These are phyloP conservation scores for Agrotis exclamationis DNA, from an alignment of 2,888 invertebrate genomes.

Conservation along the genomic window DNA sequence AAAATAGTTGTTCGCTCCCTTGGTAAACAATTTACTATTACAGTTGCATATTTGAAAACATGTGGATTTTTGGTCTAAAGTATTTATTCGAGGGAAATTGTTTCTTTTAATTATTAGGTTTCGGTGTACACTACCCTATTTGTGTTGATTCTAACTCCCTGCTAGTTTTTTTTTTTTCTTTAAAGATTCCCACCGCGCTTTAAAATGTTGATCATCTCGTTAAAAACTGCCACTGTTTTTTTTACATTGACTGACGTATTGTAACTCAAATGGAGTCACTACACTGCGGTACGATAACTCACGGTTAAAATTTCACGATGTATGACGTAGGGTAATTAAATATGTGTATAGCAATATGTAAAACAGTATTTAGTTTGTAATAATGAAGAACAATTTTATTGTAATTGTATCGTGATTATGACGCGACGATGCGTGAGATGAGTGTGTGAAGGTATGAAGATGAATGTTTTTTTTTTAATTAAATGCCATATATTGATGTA, in stretches of 20 bases:
- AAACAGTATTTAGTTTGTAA: constrained; percentile 60
- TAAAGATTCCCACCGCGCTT: constrained; percentile 9
- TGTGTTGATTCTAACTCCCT: not conserved
- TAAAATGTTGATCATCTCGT: not conserved
- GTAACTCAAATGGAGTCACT: constrained; percentile 16
- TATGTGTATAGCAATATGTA: constrained; percentile 45
- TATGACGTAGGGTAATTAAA: constrained; percentile 21
- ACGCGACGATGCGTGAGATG: constrained; percentile 12
- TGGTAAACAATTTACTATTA: no score
- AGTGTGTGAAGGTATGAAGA: constrained; percentile 17
- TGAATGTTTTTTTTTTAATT: constrained; percentile 50
- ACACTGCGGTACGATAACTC: constrained; percentile 18
- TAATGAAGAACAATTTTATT: constrained; percentile 47
- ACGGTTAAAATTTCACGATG: constrained; percentile 11
- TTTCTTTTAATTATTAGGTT: no score
- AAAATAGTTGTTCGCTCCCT: no score
- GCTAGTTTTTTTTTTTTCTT: not conserved
- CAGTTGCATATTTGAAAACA: no score
- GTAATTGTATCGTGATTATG: constrained; percentile 27
- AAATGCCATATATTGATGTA: constrained; percentile 62
- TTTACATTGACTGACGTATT: constrained; percentile 6
- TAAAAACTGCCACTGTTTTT: not conserved
- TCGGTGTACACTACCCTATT: not conserved
- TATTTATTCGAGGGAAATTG: no score
- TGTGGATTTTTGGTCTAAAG: no score